phyloP scores from a whole-genome alignment of 2,888 invertebrate species.

The Heterodera filipjevi region DNA sequence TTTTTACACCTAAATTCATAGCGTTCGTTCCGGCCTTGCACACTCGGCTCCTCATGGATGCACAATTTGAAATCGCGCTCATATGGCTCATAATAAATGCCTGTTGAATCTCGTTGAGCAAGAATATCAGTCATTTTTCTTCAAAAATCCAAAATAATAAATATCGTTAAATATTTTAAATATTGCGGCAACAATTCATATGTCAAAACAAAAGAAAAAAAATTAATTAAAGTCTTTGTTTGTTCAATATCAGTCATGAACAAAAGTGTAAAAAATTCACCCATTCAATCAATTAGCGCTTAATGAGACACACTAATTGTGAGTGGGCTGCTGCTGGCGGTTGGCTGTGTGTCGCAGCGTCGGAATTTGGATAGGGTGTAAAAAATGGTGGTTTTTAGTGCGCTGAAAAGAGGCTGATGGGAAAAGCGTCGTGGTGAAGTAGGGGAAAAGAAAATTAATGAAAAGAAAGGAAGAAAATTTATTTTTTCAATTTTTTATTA shows the following conservation, averaged over 20 bases:
- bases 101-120: conserved; percentile 59
- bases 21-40: conserved; percentile 62
- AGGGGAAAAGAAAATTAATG: background rate
- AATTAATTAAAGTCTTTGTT: background rate
- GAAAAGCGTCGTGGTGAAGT: background rate
- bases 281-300: background rate
- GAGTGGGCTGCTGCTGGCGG: background rate
- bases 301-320: background rate
- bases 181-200: background rate
- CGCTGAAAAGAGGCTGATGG: background rate
- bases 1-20: conserved; percentile 51
- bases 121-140: conserved; percentile 51
- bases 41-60: conserved; percentile 61
- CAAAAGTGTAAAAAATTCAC: background rate
- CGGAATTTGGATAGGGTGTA: conserved; percentile 10
- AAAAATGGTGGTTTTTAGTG: background rate
- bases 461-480: background rate
- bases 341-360: background rate
- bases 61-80: conserved; percentile 59
- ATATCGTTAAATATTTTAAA: background rate
- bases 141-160: background rate
- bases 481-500: background rate
- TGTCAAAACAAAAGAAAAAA: background rate
- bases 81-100: conserved; percentile 63
- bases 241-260: background rate